Conservation (phyloP, 2,113 vertebrate species). For the Notothenia rossii region DNA sequence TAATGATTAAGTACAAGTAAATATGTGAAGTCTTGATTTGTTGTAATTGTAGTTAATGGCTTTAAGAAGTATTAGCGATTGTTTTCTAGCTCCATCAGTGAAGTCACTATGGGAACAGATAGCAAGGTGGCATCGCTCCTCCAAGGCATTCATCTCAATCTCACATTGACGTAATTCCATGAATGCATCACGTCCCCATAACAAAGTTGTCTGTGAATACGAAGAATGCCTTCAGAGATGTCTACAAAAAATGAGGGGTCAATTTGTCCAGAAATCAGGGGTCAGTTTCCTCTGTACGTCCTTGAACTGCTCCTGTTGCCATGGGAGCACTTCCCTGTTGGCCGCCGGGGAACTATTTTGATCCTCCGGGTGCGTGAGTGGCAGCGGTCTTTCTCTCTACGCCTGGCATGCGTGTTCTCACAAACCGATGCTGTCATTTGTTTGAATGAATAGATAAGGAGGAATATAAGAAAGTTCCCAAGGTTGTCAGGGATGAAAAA, state of each 20-base stretch:
- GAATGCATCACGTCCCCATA: constrained; percentile 50
- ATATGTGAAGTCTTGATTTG: not conserved
- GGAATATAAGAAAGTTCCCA: constrained; percentile 50
- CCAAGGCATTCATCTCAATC: constrained; percentile 23
- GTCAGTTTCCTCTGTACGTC: constrained; percentile 58
- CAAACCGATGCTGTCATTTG: constrained; percentile 53
- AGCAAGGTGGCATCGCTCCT: not conserved
- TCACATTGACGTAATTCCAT: constrained; percentile 2
- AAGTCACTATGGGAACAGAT: constrained; percentile 24
- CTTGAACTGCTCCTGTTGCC: constrained; percentile 58
- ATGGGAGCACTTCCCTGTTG: constrained; percentile 55
- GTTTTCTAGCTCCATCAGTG: not conserved
- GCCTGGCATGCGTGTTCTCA: constrained; percentile 54
- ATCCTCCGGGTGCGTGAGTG: constrained; percentile 53
- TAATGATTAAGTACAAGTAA: too few relatives aligned
- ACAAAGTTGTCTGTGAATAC: constrained; percentile 51
- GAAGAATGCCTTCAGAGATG: constrained; percentile 55
- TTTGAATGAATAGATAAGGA: constrained; percentile 35
- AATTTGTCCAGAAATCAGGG: constrained; percentile 47
- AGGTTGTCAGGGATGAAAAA: constrained; percentile 57
- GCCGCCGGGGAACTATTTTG: constrained; percentile 59
- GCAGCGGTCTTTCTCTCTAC: constrained; percentile 62
- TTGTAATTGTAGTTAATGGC: not conserved
- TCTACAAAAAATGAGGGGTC: constrained; percentile 45
- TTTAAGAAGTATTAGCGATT: not conserved